Percentiles rank a stretch among this genome's conserved stretches.
phyloP scores from a whole-genome alignment of 2,888 invertebrate species.

The Chymomyza amoena region DNA sequence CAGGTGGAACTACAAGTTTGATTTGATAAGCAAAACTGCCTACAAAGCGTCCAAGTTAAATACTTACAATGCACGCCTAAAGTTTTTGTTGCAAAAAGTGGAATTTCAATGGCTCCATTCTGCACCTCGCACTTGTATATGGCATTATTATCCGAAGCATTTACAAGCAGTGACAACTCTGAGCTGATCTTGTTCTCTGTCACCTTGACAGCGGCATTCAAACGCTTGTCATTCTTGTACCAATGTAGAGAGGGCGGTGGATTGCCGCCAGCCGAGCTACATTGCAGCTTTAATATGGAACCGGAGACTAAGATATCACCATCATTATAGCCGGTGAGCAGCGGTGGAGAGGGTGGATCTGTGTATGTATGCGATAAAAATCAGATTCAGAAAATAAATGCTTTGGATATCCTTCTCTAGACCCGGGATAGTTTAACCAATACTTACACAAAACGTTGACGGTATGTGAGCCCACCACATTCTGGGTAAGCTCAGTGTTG shows the following conservation, averaged over 20 bases:
- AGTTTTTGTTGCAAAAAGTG: slow-evolving; percentile 73
- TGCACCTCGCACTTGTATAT: slow-evolving; percentile 76
- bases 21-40: background rate
- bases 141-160: slow-evolving; percentile 76
- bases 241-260: slow-evolving; percentile 70
- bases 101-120: slow-evolving; percentile 75
- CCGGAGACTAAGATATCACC: slow-evolving; percentile 75
- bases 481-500: slow-evolving; percentile 75
- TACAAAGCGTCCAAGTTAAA: background rate
- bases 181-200: slow-evolving; percentile 71
- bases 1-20: slow-evolving; percentile 67
- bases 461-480: slow-evolving; percentile 75
- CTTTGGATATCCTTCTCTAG: background rate
- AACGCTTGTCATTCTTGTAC: slow-evolving; percentile 76
- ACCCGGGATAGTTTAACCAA: background rate
- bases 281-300: slow-evolving; percentile 73
- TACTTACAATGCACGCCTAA: slow-evolving; percentile 75
- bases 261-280: slow-evolving; percentile 75
- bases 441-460: slow-evolving; percentile 76
- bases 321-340: slow-evolving; percentile 74
- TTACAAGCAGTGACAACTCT: slow-evolving; percentile 71
- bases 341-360: slow-evolving; percentile 75
- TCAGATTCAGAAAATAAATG: background rate
- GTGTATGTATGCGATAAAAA: background rate
- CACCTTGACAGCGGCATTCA: slow-evolving; percentile 68